Evolutionary conservation across 2,888 invertebrate species (phyloP).

Genomic region (Eupeodes latifasciatus): DNA sequence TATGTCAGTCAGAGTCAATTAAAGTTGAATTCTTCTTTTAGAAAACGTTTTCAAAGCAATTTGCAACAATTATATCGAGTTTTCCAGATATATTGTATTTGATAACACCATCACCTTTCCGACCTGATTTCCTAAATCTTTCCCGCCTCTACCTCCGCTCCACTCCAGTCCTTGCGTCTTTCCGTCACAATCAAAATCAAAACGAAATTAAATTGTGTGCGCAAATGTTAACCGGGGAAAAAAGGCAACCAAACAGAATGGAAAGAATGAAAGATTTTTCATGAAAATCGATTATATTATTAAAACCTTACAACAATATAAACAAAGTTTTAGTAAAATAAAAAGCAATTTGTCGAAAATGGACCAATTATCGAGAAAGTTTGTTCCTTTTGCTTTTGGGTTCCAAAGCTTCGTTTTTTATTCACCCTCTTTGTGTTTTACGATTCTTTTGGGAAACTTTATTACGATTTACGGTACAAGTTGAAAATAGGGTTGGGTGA

Average conservation of each 20-base stretch:
- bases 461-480: background rate
- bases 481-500: background rate
- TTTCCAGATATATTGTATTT: constrained; percentile 25
- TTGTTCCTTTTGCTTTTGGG: constrained; percentile 37
- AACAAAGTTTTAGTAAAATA: constrained; percentile 59
- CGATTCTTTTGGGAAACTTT: background rate
- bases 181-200: background rate
- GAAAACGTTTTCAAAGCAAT: constrained; percentile 59
- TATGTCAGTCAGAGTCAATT: constrained; percentile 50
- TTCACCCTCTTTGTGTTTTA: background rate
- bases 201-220: background rate
- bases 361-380: constrained; percentile 71
- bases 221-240: constrained; percentile 25
- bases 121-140: too few relatives aligned
- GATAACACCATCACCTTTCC: background rate
- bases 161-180: too few relatives aligned
- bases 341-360: constrained; percentile 69
- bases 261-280: constrained; percentile 20
- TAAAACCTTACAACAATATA: constrained; percentile 54
- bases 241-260: constrained; percentile 13
- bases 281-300: constrained; percentile 24
- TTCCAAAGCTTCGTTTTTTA: background rate
- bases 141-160: background rate
- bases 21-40: constrained; percentile 32
- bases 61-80: constrained; percentile 67